These are phyloP conservation scores for Peromyscus maniculatus DNA, from an alignment of 2,113 vertebrate species.

Conservation along the genomic window DNA sequence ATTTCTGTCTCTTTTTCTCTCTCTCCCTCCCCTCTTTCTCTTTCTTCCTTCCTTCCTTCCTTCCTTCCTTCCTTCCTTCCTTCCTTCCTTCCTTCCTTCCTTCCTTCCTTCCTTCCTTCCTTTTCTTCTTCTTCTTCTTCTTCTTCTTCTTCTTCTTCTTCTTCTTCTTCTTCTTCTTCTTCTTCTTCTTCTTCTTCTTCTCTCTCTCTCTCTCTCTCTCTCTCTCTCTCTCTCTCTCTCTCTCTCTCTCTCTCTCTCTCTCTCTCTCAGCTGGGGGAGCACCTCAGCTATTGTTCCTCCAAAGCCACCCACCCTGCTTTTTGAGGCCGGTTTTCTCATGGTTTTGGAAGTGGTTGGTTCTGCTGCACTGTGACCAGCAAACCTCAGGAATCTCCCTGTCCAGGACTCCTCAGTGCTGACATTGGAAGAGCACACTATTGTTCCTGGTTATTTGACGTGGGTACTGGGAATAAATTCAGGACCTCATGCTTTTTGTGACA, in stretches of 20 bases:
- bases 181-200: too few relatives aligned
- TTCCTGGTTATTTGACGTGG: not conserved
- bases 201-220: too few relatives aligned
- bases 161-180: too few relatives aligned
- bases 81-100: not conserved
- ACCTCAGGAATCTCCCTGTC: too few relatives aligned
- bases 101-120: accelerated
- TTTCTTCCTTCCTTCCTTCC: too few relatives aligned
- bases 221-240: too few relatives aligned
- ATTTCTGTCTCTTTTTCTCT: not conserved
- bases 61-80: accelerated
- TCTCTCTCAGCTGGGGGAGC: too few relatives aligned
- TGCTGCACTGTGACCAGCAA: too few relatives aligned
- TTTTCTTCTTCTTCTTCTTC: too few relatives aligned
- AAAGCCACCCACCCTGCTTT: not conserved
- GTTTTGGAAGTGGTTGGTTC: not conserved
- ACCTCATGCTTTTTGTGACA: not conserved
- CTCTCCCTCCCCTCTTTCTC: not conserved
- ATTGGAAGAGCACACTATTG: not conserved
- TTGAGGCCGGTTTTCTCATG: not conserved
- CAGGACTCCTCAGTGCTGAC: not conserved
- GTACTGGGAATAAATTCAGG: not conserved
- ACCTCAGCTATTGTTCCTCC: not conserved
- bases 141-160: too few relatives aligned
- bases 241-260: too few relatives aligned